phyloP scores from a whole-genome alignment of 1,140 invertebrate genomes.

The Elysia chlorotica region DNA sequence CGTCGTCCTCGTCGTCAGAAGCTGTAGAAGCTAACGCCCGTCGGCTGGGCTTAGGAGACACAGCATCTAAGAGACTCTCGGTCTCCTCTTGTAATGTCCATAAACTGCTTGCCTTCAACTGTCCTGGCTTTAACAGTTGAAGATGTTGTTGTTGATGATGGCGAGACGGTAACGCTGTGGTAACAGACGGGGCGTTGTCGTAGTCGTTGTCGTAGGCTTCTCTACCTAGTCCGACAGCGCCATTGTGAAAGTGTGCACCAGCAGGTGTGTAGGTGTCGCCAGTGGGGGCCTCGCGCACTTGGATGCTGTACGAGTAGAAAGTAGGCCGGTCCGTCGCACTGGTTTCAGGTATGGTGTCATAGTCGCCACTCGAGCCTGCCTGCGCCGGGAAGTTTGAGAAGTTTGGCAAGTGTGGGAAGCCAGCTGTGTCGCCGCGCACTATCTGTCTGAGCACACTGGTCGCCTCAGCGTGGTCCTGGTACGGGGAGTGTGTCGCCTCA shows the following conservation, averaged over 20 bases:
- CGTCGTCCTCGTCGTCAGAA: neutral
- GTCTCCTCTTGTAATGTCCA: conserved; percentile 22
- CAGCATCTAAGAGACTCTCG: conserved; percentile 6
- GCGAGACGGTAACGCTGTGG: neutral
- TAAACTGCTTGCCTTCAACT: conserved; percentile 9
- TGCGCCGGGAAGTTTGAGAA: neutral
- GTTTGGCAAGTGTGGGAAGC: neutral
- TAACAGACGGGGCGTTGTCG: conserved; percentile 14
- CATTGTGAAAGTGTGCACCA: no score
- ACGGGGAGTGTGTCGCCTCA: no score
- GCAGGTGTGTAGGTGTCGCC: neutral
- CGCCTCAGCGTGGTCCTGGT: neutral
- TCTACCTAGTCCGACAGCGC: neutral
- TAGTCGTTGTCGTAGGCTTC: conserved; percentile 16
- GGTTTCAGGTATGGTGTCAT: no score
- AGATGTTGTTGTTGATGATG: neutral
- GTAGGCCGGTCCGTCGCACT: neutral
- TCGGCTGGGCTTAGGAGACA: neutral
- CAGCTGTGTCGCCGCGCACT: neutral
- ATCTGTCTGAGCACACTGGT: conserved; percentile 3
- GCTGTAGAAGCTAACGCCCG: neutral
- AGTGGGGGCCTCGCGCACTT: no score
- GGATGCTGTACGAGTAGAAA: neutral
- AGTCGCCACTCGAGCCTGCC: no score
- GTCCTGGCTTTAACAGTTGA: neutral